Base-by-base conservation (phyloP, 2,113 vertebrate genomes). In the Turdus rufiventris region DNA sequence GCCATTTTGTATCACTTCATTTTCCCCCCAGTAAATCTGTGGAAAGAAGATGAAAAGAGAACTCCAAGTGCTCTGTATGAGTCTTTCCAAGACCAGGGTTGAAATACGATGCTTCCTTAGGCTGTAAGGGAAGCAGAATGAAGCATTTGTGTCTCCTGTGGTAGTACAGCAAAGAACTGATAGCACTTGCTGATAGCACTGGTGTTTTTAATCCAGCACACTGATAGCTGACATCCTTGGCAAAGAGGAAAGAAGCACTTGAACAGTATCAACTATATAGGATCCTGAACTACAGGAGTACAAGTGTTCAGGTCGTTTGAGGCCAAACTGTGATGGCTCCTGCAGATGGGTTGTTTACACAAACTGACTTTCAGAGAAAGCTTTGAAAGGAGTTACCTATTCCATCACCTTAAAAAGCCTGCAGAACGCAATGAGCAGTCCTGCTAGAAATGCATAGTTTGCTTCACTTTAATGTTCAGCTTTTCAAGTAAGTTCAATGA, bases 401-500 rank as follows among this genome's bases (percentile, higher is more conserved):
- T 61, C 50, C 65, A 50, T 76, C 45, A 36, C 38, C 79, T 73
- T 75, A 62, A 25, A 53, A 78, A 38, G 57, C 67, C 74, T 89
- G 74, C 23, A 51, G 53, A 71, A 85, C 67, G 57, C 34, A 50
- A 8, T 47, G 43, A 91, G n/a, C 38, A 40, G 31, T 93, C 63
- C 43, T 81, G 28, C 40, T 70, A 74, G 45, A 85, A 89, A 58
- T 47, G 31, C 50, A 19, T 80, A 50, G 80, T 92, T 83, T 83
- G 29, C 21, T 67, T 68, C 14, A 11, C 75, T 85, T 85, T 33
- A 63, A 60, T 57, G 18, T 72, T 76, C 19, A 48, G 29, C 53
- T 63, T 83, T 91, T 91, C 29, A 71, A 85, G 73, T 58, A 36
- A 82, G 34, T 72, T 86, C 28, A 85, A 89, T 51, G 54, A 62